Base-by-base conservation (phyloP, 1,140 invertebrate species). In the Scaptodrosophila lebanonensis region DNA sequence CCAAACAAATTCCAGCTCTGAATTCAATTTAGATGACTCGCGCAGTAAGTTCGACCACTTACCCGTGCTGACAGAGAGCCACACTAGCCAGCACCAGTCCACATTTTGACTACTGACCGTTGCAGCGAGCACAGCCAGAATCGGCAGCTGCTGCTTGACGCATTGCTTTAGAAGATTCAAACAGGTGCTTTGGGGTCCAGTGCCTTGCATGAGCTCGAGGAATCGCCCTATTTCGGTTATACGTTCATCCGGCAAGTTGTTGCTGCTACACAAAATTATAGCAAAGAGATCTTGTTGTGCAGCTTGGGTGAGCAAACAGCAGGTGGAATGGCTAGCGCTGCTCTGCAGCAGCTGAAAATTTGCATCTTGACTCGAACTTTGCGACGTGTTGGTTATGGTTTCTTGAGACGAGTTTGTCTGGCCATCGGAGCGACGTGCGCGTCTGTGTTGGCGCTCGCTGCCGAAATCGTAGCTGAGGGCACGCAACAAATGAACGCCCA, bases 51-150 rank as follows among this genome's bases (percentile, higher is more conserved):
- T 70, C 7, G 70, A 48, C 66, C 87, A 77, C 42, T 88, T 76
- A 1, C 88, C 87, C 16, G 86, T 87, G 15, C 75, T 59, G 9
- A 85, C 73, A 1, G 66, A 48, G 18, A 92, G 75, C 90, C 90
- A 92, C 2, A 89, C 89, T 8, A 90, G 87, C 88, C 90, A 91
- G 73, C 89, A 90, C 39, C 85, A 87, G 11, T 82, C 67, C 0
- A 64, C 30, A 51, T 77, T 83, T n/a, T 50, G 17, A 0, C 29
- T 30, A 42, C 50, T 60, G 0, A 83, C 15, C 1, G 60, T 66
- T 3, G 90, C 89, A 2, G 91, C 90, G 3, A 92, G 70, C 25
- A 92, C 84, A 20, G 89, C 87, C n/a, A 91, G 66, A 12, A 91
- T 70, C 0, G 91, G 90, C 44, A 71, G 36, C 12, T 68, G 50